Evolutionary conservation across 2,113 vertebrate species (phyloP).

Genomic region (Addax nasomaculatus): DNA sequence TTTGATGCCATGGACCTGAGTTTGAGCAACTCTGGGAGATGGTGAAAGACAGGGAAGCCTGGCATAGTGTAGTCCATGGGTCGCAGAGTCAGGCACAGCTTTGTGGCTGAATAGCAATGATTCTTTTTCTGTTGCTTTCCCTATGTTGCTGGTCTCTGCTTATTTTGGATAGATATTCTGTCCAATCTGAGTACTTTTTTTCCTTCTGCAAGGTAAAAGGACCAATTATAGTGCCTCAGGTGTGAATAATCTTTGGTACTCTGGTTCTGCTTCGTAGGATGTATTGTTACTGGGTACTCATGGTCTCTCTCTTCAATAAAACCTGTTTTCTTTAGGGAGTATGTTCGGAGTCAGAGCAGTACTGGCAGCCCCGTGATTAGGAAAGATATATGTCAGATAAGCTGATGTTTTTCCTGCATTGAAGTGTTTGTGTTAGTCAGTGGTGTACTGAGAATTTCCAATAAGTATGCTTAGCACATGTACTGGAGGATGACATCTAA

Average conservation of each 20-base stretch:
- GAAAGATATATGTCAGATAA: neutral
- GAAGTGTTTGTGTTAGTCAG: neutral
- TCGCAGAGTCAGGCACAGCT: neutral
- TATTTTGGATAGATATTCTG: conserved; percentile 7
- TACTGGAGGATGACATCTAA: neutral
- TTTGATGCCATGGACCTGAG: neutral
- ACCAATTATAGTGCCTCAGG: neutral
- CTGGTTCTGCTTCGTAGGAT: conserved; percentile 5
- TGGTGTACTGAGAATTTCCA: neutral
- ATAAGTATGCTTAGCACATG: neutral
- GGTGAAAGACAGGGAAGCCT: neutral
- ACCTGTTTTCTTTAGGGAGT: neutral
- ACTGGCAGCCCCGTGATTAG: neutral
- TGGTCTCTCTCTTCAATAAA: neutral
- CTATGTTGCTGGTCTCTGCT: neutral
- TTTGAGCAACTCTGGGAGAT: neutral
- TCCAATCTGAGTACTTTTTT: neutral
- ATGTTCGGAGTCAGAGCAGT: neutral
- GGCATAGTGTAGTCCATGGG: neutral
- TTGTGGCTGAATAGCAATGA: neutral
- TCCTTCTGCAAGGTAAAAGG: neutral
- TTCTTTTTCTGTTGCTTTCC: neutral
- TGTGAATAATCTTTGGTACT: neutral
- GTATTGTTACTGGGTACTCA: neutral
- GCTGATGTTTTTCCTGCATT: neutral